A percentile compares a stretch with the other conserved stretches of the same genome.
Conservation (phyloP, 35 echinoderm and acorn worm genomes). For the Lytechinus variegatus region DNA sequence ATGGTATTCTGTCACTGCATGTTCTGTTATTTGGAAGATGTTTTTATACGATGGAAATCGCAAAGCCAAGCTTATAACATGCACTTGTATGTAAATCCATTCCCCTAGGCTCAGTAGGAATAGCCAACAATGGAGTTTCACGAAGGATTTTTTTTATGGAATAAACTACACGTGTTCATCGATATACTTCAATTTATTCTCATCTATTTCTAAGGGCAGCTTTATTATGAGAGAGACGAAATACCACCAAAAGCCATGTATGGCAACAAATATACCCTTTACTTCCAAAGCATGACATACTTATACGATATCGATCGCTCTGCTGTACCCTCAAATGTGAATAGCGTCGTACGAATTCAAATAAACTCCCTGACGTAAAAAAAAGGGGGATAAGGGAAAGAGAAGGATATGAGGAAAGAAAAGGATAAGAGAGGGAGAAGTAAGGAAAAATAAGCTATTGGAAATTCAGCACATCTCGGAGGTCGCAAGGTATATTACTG, state of each 20-base stretch:
- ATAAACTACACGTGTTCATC: background rate
- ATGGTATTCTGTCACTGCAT: background rate
- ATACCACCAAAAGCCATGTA: background rate
- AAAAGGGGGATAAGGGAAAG: background rate
- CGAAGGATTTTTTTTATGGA: background rate
- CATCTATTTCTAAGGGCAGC: background rate
- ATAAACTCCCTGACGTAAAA: background rate
- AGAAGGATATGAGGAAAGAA: background rate
- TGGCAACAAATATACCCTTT: background rate
- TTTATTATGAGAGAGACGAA: background rate
- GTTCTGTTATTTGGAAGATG: background rate
- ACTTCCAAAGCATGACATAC: background rate
- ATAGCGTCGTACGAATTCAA: constrained; percentile 11
- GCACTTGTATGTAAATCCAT: background rate
- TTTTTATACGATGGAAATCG: background rate
- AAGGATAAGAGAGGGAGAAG: background rate
- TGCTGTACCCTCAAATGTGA: background rate
- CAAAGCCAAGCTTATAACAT: background rate
- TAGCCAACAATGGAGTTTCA: background rate
- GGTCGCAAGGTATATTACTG: constrained; percentile 35
- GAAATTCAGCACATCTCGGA: constrained; percentile 14
- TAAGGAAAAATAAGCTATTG: constrained; percentile 6
- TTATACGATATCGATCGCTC: background rate
- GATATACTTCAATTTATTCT: background rate
- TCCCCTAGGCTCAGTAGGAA: background rate